A percentile compares a stretch with the other conserved stretches of the same genome.
These are phyloP conservation scores for Alviniconcha marisindica DNA, from an alignment of 1,140 invertebrate genomes.

Conservation along the genomic window DNA sequence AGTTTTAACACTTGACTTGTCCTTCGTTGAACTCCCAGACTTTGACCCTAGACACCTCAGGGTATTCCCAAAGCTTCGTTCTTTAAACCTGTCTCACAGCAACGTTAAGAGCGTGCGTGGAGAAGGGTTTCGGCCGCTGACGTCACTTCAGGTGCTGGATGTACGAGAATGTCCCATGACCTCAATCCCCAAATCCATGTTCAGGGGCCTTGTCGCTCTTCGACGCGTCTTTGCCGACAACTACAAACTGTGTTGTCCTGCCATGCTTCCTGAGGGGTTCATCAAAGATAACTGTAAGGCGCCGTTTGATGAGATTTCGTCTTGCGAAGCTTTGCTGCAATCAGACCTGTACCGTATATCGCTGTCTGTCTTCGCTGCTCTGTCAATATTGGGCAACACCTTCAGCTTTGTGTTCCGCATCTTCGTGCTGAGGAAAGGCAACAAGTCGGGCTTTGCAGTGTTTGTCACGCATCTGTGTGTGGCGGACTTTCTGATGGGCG, in stretches of 20 bases:
- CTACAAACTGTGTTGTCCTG: conserved; percentile 33
- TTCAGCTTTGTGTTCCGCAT: neutral
- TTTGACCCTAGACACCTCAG: too few relatives aligned
- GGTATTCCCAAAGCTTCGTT: too few relatives aligned
- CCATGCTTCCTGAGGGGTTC: neutral
- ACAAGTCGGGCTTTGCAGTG: neutral
- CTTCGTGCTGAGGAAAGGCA: too few relatives aligned
- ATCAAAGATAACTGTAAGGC: neutral
- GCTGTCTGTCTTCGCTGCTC: neutral
- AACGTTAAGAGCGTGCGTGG: too few relatives aligned
- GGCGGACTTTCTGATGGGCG: conserved; percentile 23
- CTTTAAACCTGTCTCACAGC: too few relatives aligned
- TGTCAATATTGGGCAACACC: neutral
- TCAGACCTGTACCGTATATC: neutral
- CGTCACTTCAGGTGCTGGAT: too few relatives aligned
- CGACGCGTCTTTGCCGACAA: conserved; percentile 18
- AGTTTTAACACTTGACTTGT: too few relatives aligned
- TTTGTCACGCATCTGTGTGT: conserved; percentile 10
- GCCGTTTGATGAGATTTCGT: neutral
- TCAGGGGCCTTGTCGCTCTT: too few relatives aligned
- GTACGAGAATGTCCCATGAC: too few relatives aligned
- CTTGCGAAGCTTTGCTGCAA: neutral
- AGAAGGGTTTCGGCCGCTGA: too few relatives aligned
- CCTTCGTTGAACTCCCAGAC: too few relatives aligned
- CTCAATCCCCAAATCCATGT: too few relatives aligned